Base-by-base conservation (phyloP, 2,113 vertebrate genomes). In the Trematocara stigmaticum region DNA sequence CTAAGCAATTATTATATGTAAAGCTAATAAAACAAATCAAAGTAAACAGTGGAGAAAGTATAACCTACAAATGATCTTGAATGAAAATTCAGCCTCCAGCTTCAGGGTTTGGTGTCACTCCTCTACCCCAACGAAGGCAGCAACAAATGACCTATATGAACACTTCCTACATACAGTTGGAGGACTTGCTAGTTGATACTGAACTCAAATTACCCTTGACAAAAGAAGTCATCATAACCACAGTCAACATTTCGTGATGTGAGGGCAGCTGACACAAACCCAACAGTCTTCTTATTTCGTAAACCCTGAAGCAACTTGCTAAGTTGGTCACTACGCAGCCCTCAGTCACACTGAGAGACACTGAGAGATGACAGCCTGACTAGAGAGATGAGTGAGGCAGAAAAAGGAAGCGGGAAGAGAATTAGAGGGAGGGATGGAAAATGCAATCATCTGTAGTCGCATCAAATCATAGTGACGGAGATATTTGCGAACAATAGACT, bases 241-340 rank as follows among this genome's bases (percentile, higher is more conserved):
- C 10, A 82, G 38, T 13, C 31, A 61, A 31, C 85, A 20, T 51
- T 56, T 80, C 9, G 18, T 34, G 83, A 87, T 3, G 15, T 49
- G 55, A 52, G 35, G 40, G 34, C 16, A 20, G 69, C 81, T 81
- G 86, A 91, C 90, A 79, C 29, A 34, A 83, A 80, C 59, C 83
- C 81, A 79, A 52, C 88, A 78, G 78, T 40, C 26, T 31, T 83
- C 81, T 88, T 61, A 38, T 71, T 88, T 85, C 59, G 38, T 74
- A 59, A 78, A 86, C 55, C 91, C 91, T 31, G 38, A 26, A 93
- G 91, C 84, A 31, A 74, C 29, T 38, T 55, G 56, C 88, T 81
- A 93, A 89, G 89, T 90, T 93, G 90, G 85, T 91, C 91, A 89
- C 87, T 90, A 61, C 81, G 35, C 89, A 82, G 92, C 91, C 93